These are phyloP conservation scores for Cinclus cinclus DNA, from an alignment of 2,113 vertebrate species.

Conservation along the genomic window DNA sequence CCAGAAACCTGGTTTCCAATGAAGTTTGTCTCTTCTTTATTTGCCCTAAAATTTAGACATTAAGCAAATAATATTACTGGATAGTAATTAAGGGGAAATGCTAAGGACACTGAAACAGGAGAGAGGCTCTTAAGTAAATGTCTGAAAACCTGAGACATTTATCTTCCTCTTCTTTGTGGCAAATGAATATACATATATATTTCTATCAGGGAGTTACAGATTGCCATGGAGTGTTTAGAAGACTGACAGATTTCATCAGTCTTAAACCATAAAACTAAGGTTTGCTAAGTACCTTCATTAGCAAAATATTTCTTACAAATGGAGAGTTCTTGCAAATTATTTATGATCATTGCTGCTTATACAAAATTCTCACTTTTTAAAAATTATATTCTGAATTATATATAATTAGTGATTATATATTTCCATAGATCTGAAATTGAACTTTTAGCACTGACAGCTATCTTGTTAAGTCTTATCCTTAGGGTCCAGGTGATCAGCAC, in stretches of 20 bases:
- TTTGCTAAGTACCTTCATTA: neutral
- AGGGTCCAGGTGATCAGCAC: neutral
- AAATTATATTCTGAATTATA: neutral
- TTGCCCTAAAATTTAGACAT: neutral
- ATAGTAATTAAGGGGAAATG: neutral
- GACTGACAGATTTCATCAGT: neutral
- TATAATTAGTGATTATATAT: neutral
- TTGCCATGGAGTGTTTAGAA: neutral
- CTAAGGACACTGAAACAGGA: neutral
- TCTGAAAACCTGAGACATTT: neutral
- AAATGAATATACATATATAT: neutral
- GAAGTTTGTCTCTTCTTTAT: neutral
- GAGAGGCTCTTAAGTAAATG: neutral
- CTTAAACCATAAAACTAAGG: neutral
- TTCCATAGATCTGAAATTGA: neutral
- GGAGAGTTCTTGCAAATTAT: neutral
- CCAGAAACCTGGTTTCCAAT: neutral
- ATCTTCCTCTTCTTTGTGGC: neutral
- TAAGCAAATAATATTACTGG: neutral
- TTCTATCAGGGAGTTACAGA: neutral
- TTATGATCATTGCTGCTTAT: neutral
- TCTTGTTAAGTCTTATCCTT: neutral
- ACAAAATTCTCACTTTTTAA: neutral
- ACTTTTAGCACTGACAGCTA: neutral
- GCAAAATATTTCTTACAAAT: neutral